Evolutionary conservation across 2,888 invertebrate species (phyloP), one percentile per base, ranked within the genome.

Genomic region (Euproctis similis): DNA sequence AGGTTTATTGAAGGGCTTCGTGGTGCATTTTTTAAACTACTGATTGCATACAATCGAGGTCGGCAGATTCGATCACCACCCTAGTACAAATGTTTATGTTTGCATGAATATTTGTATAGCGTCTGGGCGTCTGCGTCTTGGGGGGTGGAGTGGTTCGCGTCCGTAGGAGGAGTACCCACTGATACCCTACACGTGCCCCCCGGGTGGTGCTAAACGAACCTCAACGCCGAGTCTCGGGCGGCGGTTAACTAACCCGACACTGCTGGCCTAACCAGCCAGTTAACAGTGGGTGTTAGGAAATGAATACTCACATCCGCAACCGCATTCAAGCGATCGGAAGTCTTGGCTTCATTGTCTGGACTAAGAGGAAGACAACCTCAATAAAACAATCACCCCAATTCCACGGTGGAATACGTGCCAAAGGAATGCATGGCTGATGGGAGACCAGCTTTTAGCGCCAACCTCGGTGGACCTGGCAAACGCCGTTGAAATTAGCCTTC

Each of bases 391-490:
- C 9, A 39, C 46, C 42, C 40, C 22, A 39, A 46, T 39, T 28
- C 39, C 18, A 41, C 28, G 40, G 36, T 42, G 33, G 26, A 36
- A 17, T 2, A 34, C 36, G 38, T 21, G 42, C 34, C 37, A 24
- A 37, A 4, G 13, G 39, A 26, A 42, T 39, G 39, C 2, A 36
- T 45, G 38, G 28, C 42, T 42, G 36, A 19, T 14, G 33, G 39
- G 14, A 14, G 12, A 12, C 10, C 10, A 34, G 33, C 23, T 18
- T 9, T 5, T 2, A 39, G 36, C 35, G 44, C 31, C 39, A 38
- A 39, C 43, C 38, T 34, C 37, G 24, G 21, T 23, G 41, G 37
- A 41, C 32, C 30, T 21, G 37, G 37, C 36, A 32, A 37, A 30
- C 39, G 20, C 24, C 24, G 42, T 34, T 31, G 24, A n/a, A 26